A percentile compares a stretch with the other conserved stretches of the same genome.
Conservation (phyloP, 2,888 invertebrate species). For the Hydroisotoma schaefferi region DNA sequence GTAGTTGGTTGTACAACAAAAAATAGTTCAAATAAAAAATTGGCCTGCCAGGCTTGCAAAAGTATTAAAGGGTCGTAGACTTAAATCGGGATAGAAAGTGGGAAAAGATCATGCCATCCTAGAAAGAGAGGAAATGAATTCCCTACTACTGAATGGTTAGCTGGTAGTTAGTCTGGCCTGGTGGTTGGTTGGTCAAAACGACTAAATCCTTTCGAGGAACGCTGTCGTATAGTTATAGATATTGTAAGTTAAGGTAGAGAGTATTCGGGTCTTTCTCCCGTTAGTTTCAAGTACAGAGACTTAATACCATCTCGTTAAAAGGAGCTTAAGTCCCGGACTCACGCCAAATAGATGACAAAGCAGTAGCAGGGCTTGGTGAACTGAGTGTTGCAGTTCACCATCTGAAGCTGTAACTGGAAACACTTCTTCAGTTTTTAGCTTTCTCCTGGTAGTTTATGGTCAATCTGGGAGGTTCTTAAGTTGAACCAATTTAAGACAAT, state of each 20-base stretch:
- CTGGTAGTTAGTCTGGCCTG: too few species aligned
- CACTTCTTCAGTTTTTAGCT: background rate
- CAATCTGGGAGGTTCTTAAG: too few species aligned
- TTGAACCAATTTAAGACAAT: too few species aligned
- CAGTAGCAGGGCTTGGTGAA: conserved; percentile 11
- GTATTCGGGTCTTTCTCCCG: background rate
- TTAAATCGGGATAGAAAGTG: background rate
- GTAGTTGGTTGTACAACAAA: background rate
- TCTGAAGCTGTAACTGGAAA: too few species aligned
- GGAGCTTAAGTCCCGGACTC: conserved; percentile 31
- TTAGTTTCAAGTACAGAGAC: conserved; percentile 14
- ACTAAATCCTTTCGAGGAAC: too few species aligned
- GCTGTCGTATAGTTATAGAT: too few species aligned
- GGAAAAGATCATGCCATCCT: conserved; percentile 2
- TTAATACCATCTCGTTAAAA: conserved; percentile 37
- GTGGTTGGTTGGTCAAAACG: too few species aligned
- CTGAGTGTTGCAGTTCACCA: too few species aligned
- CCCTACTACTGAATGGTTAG: conserved; percentile 10
- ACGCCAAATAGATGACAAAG: conserved; percentile 26
- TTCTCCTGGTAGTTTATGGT: too few species aligned
- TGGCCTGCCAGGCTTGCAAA: background rate
- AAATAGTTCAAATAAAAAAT: conserved; percentile 6
- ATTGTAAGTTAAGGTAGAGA: too few species aligned
- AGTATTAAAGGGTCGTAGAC: background rate
- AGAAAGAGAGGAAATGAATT: conserved; percentile 11